Conservation (phyloP, 2,888 invertebrate species). For the Alloplasta piceator region DNA sequence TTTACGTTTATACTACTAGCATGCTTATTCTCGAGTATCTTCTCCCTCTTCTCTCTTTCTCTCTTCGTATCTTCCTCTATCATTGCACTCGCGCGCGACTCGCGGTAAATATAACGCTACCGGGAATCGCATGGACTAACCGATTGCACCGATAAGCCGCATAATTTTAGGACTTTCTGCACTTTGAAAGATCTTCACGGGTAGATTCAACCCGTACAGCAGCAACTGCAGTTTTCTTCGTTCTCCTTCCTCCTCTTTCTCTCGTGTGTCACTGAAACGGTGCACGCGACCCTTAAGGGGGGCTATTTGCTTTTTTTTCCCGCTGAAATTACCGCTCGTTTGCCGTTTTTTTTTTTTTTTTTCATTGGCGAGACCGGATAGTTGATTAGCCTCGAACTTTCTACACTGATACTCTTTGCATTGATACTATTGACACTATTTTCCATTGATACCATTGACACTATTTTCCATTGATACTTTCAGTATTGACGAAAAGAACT, state of each 20-base stretch:
- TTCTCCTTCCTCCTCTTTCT: conserved; percentile 34
- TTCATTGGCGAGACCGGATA: background rate
- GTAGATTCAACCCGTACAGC: conserved; percentile 52
- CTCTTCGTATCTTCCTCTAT: conserved; percentile 52
- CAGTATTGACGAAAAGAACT: no score
- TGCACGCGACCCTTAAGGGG: conserved; percentile 57
- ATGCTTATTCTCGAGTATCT: conserved; percentile 58
- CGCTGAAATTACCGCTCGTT: conserved; percentile 25
- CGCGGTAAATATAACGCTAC: conserved; percentile 77
- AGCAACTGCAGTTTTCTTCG: conserved; percentile 37
- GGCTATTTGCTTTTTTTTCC: background rate
- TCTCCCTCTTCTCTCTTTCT: conserved; percentile 13
- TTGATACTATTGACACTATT: no score
- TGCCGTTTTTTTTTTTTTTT: conserved; percentile 41
- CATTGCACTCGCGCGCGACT: conserved; percentile 64
- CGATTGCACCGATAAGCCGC: conserved; percentile 75
- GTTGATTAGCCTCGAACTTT: no score
- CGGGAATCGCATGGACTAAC: conserved; percentile 73
- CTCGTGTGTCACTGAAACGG: conserved; percentile 30
- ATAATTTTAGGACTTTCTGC: conserved; percentile 77
- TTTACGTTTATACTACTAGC: conserved; percentile 49
- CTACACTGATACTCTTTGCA: no score
- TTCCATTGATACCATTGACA: no score
- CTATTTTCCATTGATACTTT: no score
- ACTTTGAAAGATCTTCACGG: conserved; percentile 71